phyloP scores from a whole-genome alignment of 2,888 invertebrate species.

The Drosophila mulleri region DNA sequence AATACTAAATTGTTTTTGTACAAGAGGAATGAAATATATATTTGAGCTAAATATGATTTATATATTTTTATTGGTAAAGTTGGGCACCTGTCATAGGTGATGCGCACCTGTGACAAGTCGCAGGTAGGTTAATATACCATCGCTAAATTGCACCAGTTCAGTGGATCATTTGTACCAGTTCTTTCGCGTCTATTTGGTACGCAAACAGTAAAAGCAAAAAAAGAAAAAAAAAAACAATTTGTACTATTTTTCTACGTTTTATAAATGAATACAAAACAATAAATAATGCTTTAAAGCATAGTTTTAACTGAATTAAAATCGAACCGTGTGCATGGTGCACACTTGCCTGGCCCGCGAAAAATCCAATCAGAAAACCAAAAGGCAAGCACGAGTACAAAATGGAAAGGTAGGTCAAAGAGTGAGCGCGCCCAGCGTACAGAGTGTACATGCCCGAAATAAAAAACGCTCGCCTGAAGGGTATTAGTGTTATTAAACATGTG shows the following conservation, averaged over 20 bases:
- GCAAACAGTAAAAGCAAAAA: slow-evolving; percentile 73
- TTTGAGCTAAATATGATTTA: not conserved
- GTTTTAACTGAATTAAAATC: slow-evolving; percentile 39
- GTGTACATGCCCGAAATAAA: slow-evolving; percentile 49
- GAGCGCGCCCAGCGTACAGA: slow-evolving; percentile 65
- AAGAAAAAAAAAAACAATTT: slow-evolving; percentile 59
- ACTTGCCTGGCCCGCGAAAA: slow-evolving; percentile 56
- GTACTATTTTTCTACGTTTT: slow-evolving; percentile 76
- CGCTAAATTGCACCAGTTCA: slow-evolving; percentile 61
- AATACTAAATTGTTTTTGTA: not conserved
- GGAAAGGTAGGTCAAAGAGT: slow-evolving; percentile 85
- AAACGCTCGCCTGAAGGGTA: slow-evolving; percentile 24
- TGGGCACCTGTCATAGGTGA: slow-evolving; percentile 2
- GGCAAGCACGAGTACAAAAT: slow-evolving; percentile 79
- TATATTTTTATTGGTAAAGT: not conserved
- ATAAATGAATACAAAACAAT: slow-evolving; percentile 73
- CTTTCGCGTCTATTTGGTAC: slow-evolving; percentile 78
- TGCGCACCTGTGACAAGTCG: slow-evolving; percentile 44
- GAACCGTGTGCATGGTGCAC: slow-evolving; percentile 50
- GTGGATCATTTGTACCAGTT: slow-evolving; percentile 57
- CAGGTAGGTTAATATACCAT: slow-evolving; percentile 41
- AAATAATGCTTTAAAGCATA: slow-evolving; percentile 69
- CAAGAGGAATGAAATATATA: not conserved
- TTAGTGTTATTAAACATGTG: slow-evolving; percentile 57
- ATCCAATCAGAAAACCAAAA: slow-evolving; percentile 64